Base-by-base conservation (phyloP, 2,797 vertebrate genomes). In the Sebastes taczanowskii region DNA sequence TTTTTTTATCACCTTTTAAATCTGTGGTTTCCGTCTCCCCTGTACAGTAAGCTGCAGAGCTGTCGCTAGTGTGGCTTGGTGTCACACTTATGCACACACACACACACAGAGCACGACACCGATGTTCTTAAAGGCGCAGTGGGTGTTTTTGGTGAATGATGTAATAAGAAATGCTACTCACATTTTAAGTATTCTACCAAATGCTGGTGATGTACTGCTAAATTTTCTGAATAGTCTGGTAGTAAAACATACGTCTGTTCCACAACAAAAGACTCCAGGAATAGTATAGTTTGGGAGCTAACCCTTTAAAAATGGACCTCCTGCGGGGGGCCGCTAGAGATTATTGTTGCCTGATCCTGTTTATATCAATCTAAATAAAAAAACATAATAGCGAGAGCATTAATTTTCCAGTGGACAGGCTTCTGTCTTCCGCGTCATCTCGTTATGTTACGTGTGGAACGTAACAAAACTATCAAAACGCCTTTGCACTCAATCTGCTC, bases 111-210 rank as follows among this genome's bases (percentile, higher is more conserved):
- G 49, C 64, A 77, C 55, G 11, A 68, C 70, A 68, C 52, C 42
- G 58, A 70, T 52, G 61, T 20, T 65, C 78, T 88, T 81, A 83
- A 88, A 88, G 81, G 69, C 46, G 38, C 65, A 34, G 66, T 27
- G 25, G 11, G 58, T 64, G 11, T 56, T 65, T 42, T 29, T 56
- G 6, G 11, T 7, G 9, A 71, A n/a, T 27, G 25, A 22, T n/a
- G 11, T 27, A 61, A 49, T 46, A 71, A 38, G 70, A 29, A n/a
- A 42, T 82, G 72, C 74, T 74, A 42, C 34, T 10, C 20, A 23
- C 6, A 42, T 62, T 74, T 59, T 29, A 20, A 52, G n/a, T 61
- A 59, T 73, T 72, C 78, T 22, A 53, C 8, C 6, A 66, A 59
- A 34, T 49, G 18, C 66, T 71, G 83, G 25, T 74, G 66, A 49